phyloP scores from a whole-genome alignment of 2,888 invertebrate species.

The Calameuta idolon region DNA sequence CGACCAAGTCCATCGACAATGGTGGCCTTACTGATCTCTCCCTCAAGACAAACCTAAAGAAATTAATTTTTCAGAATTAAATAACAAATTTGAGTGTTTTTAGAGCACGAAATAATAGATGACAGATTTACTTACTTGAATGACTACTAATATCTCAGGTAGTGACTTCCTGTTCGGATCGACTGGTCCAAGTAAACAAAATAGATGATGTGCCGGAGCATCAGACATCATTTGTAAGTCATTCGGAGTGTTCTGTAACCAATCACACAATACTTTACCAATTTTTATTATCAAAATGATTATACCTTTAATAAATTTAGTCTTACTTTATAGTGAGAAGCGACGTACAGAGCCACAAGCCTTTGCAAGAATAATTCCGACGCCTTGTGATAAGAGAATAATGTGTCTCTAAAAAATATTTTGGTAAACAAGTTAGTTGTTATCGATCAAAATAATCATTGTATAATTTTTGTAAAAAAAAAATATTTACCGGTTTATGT shows the following conservation, averaged over 20 bases:
- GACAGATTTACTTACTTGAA: constrained; percentile 73
- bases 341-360: constrained; percentile 92
- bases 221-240: constrained; percentile 98
- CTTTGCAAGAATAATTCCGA: constrained; percentile 93
- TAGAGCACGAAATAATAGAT: neutral
- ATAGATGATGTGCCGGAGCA: constrained; percentile 97
- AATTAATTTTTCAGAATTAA: neutral
- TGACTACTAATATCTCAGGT: constrained; percentile 93
- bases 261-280: neutral
- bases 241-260: constrained; percentile 90
- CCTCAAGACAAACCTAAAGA: constrained; percentile 76
- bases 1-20: constrained; percentile 84
- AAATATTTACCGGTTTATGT: constrained; percentile 73
- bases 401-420: constrained; percentile 79
- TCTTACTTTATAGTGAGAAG: constrained; percentile 95
- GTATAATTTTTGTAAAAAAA: constrained; percentile 4
- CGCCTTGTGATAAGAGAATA: constrained; percentile 96
- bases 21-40: constrained; percentile 76
- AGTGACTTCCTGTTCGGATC: constrained; percentile 77
- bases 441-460: neutral
- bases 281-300: neutral
- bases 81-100: neutral
- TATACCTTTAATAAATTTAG: neutral
- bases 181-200: constrained; percentile 92
- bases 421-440: neutral